These are phyloP conservation scores for Epinephelus cyanopodus DNA, from an alignment of 2,113 vertebrate species.

Conservation along the genomic window DNA sequence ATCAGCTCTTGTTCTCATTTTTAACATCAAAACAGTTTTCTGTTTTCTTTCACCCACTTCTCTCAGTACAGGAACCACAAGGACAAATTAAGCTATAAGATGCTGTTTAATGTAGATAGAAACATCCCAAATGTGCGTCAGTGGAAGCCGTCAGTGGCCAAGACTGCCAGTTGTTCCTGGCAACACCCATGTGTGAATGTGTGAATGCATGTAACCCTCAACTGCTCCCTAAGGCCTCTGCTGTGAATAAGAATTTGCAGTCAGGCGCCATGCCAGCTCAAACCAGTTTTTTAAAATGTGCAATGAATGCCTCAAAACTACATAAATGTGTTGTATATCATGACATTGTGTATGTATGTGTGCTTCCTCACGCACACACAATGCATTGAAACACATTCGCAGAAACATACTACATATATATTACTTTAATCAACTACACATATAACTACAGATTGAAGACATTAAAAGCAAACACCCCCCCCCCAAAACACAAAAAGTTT, in stretches of 20 bases:
- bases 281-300: neutral
- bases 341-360: neutral
- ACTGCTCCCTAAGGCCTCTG: constrained; percentile 13
- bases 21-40: neutral
- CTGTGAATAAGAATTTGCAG: constrained; percentile 30
- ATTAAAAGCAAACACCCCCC: neutral
- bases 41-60: neutral
- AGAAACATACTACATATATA: neutral
- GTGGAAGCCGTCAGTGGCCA: neutral
- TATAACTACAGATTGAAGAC: neutral
- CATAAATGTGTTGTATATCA: neutral
- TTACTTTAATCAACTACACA: neutral
- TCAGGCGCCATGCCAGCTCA: neutral
- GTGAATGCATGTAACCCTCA: constrained; percentile 52
- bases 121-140: neutral
- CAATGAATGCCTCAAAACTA: neutral
- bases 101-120: neutral
- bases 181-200: constrained; percentile 63
- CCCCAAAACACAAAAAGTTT: neutral
- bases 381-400: no score
- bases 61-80: neutral
- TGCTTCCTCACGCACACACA: neutral
- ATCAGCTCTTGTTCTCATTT: neutral
- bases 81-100: neutral
- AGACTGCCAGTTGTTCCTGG: constrained; percentile 55